Evolutionary conservation across 2,113 vertebrate species (phyloP).

Genomic region (Castor canadensis): DNA sequence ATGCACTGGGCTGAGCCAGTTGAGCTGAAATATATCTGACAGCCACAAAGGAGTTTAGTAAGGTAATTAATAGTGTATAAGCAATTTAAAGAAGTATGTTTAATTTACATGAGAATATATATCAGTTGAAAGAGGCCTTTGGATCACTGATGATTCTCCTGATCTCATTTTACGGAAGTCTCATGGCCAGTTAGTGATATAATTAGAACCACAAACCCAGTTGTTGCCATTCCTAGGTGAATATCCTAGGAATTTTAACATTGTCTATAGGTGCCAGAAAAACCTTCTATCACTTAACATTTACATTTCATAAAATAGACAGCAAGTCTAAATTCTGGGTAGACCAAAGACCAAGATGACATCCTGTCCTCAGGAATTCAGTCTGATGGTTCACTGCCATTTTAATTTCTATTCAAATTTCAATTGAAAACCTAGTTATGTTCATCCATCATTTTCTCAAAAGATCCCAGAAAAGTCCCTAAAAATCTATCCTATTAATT

Average conservation of each 20-base stretch:
- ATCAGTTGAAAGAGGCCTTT: neutral
- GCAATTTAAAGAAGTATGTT: constrained; percentile 24
- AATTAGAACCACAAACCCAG: neutral
- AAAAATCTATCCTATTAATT: neutral
- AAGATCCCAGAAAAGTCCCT: constrained; percentile 9
- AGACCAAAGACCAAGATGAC: neutral
- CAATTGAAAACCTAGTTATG: neutral
- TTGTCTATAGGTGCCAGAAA: neutral
- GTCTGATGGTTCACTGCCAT: neutral
- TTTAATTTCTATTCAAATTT: neutral
- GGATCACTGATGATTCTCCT: constrained; percentile 9
- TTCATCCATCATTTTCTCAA: neutral
- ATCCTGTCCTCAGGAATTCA: neutral
- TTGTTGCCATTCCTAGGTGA: neutral
- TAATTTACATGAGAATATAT: constrained; percentile 29
- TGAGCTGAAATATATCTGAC: neutral
- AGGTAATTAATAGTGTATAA: neutral
- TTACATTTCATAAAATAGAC: neutral
- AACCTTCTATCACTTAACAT: neutral
- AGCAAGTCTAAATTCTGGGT: neutral
- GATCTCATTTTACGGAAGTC: neutral
- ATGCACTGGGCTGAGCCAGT: neutral
- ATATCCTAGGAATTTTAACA: neutral
- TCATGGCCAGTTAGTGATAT: neutral
- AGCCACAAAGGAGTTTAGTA: neutral